Evolutionary conservation across 2,113 vertebrate genomes (phyloP), one percentile per base, ranked within the genome.

Genomic region (Melozone crissalis): DNA sequence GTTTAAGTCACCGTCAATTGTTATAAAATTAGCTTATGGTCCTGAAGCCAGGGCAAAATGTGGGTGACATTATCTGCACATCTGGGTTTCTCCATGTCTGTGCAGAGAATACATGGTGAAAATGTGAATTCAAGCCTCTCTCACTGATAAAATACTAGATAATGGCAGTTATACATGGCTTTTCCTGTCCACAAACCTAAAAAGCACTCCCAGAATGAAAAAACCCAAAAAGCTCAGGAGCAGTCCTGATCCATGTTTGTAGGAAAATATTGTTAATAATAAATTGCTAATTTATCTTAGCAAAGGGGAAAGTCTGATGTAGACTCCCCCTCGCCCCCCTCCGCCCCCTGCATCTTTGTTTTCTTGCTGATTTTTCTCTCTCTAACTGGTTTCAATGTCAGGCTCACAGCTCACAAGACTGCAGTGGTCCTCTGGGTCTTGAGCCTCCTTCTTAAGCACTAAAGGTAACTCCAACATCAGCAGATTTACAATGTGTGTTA

Each of bases 21-120:
- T 84, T 87, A 92, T 59, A 88, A 95, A 95, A 94, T 94, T 95
- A 90, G 68, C 73, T 93, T 68, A 66, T 17, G 71, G 69, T 94
- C 67, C 93, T 30, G 51, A 79, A 95, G 71, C 74, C 75, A 76
- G 74, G 59, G 63, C 47, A 84, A 87, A 90, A 91, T 13, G 54
- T 27, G 72, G 87, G 78, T 8, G 43, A 84, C 81, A 55, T 58
- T 84, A 89, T 78, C 90, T 76, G 91, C 76, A 75, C 4, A 30
- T 68, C 90, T 82, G 72, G 47, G 62, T 63, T 88, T 21, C 71
- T 61, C 22, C 3, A 3, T 7, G 55, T n/a, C 66, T 55, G 59
- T 18, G 26, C 2, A 54, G n/a, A 65, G 37, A 87, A 63, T 16
- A 8, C 10, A 30, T 1, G 4, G 43, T 12, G 57, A 83, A 74